Conservation (phyloP, 2,113 vertebrate genomes). For the Caranx melampygus region DNA sequence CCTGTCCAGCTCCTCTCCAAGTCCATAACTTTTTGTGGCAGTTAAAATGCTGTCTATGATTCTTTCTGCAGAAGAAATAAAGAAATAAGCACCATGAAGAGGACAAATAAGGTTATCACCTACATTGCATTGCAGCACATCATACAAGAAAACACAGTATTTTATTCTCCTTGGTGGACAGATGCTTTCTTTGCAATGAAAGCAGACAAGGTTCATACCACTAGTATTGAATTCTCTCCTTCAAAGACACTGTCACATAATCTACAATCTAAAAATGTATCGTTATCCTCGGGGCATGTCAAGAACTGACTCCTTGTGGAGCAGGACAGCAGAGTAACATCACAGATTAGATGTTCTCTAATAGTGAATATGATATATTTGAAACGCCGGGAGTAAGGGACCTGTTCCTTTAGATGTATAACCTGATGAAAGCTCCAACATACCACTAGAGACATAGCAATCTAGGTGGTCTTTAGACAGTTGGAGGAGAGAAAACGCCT, state of each 20-base stretch:
- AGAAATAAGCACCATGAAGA: not conserved
- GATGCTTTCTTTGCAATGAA: slow-evolving; percentile 16
- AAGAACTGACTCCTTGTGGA: not conserved
- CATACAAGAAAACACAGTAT: not conserved
- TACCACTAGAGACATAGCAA: slow-evolving; percentile 21
- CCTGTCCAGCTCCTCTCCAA: slow-evolving; percentile 93
- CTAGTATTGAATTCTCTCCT: not conserved
- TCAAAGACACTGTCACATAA: not conserved
- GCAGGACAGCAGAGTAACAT: slow-evolving; percentile 1
- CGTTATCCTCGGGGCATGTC: not conserved
- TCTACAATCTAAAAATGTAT: not conserved
- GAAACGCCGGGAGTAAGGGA: not conserved
- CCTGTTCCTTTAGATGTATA: slow-evolving; percentile 37
- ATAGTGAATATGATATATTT: slow-evolving; percentile 25
- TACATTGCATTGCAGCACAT: not conserved
- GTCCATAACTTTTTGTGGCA: slow-evolving; percentile 90
- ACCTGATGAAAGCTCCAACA: slow-evolving; percentile 31
- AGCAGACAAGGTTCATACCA: not conserved
- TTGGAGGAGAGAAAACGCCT: slow-evolving; percentile 48
- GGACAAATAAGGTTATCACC: not conserved
- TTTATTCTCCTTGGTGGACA: not conserved
- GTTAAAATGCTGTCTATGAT: slow-evolving; percentile 94
- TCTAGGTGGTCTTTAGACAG: slow-evolving; percentile 68
- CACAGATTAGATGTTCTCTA: slow-evolving; percentile 1
- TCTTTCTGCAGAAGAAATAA: slow-evolving; percentile 85